Percentiles rank a stretch among this genome's conserved stretches.
These are phyloP conservation scores for Sander vitreus DNA, from an alignment of 2,113 vertebrate genomes.

Conservation along the genomic window DNA sequence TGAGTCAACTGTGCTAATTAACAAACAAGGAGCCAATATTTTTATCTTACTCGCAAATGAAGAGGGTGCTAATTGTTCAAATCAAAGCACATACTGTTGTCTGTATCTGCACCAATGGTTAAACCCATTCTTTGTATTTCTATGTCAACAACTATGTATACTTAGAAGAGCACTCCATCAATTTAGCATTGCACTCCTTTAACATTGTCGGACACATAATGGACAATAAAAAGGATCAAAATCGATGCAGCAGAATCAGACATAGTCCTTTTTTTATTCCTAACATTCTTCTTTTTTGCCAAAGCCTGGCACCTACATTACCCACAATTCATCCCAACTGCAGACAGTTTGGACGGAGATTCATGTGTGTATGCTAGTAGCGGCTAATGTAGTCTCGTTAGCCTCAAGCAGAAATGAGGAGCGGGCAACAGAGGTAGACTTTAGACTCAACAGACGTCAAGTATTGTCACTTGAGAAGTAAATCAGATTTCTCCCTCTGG, in stretches of 20 bases:
- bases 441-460: no score
- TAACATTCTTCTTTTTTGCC: background rate
- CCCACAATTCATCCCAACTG: background rate
- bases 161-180: background rate
- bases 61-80: slow-evolving; percentile 60
- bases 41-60: slow-evolving; percentile 63
- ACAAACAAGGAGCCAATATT: slow-evolving; percentile 64
- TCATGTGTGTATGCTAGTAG: no score
- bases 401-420: no score
- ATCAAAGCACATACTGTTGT: slow-evolving; percentile 29
- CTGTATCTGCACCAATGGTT: background rate
- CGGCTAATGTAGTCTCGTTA: no score
- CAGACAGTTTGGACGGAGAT: background rate
- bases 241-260: background rate
- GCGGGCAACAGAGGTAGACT: no score
- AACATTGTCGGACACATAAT: background rate
- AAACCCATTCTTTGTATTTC: background rate
- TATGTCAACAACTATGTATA: background rate
- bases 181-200: background rate
- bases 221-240: background rate
- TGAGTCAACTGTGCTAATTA: slow-evolving; percentile 72
- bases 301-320: background rate
- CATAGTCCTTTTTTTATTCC: background rate
- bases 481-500: no score
- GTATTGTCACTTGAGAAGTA: no score